Percentiles rank a stretch among this genome's conserved stretches.
Conservation (phyloP, 2,797 vertebrate species). For the Iguana delicatissima region DNA sequence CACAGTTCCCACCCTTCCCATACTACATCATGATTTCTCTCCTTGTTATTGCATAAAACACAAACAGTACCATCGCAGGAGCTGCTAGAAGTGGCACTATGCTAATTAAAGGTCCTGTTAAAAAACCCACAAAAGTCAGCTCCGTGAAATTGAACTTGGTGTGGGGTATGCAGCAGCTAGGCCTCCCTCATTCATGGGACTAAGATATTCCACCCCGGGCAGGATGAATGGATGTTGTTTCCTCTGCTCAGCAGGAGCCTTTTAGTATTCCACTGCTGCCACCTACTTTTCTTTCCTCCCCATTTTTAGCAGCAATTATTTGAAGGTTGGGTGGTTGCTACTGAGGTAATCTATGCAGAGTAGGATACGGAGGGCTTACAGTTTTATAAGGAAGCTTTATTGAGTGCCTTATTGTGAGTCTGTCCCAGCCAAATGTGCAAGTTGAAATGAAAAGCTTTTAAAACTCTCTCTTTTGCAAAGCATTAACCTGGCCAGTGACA, state of each 20-base stretch:
- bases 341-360: constrained; percentile 62
- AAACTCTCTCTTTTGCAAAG: constrained; percentile 65
- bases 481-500: constrained; percentile 60
- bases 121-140: constrained; percentile 37
- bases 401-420: constrained; percentile 60
- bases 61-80: constrained; percentile 23
- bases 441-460: constrained; percentile 69
- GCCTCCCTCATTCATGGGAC: constrained; percentile 53
- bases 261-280: constrained; percentile 62
- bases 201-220: constrained; percentile 65
- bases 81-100: constrained; percentile 31
- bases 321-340: constrained; percentile 63
- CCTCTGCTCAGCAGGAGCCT: constrained; percentile 60
- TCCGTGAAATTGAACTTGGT: constrained; percentile 23
- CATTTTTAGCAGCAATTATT: constrained; percentile 71
- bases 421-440: constrained; percentile 58
- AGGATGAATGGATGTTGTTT: constrained; percentile 63
- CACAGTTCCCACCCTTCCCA: no score
- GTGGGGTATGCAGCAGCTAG: constrained; percentile 59
- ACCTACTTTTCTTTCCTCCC: constrained; percentile 64
- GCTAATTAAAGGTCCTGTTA: constrained; percentile 48
- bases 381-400: constrained; percentile 60
- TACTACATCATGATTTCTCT: constrained; percentile 4
- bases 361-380: constrained; percentile 54
- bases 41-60: not conserved